Evolutionary conservation across 2,113 vertebrate species (phyloP).

Genomic region (Pampusana beccarii): DNA sequence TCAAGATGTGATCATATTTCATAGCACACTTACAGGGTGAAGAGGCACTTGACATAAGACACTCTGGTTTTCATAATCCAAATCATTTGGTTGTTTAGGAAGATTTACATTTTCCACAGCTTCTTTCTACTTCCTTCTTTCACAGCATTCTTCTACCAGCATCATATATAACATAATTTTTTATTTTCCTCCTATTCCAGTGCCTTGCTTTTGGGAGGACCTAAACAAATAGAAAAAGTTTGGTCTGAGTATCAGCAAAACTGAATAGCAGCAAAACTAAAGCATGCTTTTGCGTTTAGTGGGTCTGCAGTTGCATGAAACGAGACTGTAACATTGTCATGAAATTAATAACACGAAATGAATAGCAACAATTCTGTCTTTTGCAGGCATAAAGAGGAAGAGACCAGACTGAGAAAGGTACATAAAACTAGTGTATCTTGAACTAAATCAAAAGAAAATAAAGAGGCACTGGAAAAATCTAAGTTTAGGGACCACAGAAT

Average conservation of each 20-base stretch:
- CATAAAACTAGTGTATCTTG: background rate
- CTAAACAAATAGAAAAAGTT: background rate
- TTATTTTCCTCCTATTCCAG: background rate
- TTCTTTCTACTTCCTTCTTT: too few relatives aligned
- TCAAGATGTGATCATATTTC: slow-evolving; percentile 63
- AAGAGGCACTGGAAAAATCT: background rate
- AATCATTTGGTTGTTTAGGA: slow-evolving; percentile 18
- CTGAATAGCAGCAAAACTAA: background rate
- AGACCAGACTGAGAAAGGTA: background rate
- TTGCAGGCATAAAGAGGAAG: background rate
- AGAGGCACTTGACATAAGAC: slow-evolving; percentile 69
- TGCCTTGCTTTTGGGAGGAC: background rate
- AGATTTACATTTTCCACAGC: slow-evolving; percentile 27
- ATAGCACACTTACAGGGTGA: slow-evolving; percentile 64
- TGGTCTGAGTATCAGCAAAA: background rate
- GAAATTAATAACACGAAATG: background rate
- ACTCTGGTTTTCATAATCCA: slow-evolving; percentile 36
- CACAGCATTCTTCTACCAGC: background rate
- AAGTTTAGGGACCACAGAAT: background rate
- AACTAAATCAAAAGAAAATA: background rate
- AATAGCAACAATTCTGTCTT: background rate
- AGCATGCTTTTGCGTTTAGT: background rate
- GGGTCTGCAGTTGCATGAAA: background rate
- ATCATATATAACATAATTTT: background rate
- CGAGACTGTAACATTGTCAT: background rate